Evolutionary conservation across 2,888 invertebrate genomes (phyloP).

Genomic region (Camptogramma bilineatum): DNA sequence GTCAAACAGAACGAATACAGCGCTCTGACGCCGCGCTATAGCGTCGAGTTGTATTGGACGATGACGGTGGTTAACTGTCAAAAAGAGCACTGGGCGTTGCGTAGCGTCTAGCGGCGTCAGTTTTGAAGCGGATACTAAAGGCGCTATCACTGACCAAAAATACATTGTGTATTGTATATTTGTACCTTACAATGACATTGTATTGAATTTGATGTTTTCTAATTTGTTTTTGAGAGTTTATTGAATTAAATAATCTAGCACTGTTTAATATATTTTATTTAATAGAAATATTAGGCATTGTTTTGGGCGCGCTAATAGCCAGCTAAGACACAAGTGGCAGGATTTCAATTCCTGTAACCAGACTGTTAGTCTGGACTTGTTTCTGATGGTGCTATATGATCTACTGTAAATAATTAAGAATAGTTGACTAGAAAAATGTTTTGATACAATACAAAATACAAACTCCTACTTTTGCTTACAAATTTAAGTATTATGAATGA

Average conservation of each 20-base stretch:
- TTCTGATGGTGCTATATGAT: neutral
- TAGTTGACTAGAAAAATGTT: slow-evolving; percentile 28
- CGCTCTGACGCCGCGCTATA: too few species aligned
- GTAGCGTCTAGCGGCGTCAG: too few species aligned
- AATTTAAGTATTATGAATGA: neutral
- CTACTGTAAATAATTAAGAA: neutral
- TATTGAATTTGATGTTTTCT: slow-evolving; percentile 27
- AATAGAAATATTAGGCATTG: neutral
- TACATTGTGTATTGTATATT: slow-evolving; percentile 31
- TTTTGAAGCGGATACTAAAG: neutral
- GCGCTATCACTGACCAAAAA: neutral
- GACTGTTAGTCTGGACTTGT: neutral
- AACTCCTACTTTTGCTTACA: neutral
- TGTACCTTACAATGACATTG: slow-evolving; percentile 22
- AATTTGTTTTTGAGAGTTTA: slow-evolving; percentile 46
- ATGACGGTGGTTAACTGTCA: too few species aligned
- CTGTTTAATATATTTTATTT: slow-evolving; percentile 50
- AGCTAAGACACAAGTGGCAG: neutral
- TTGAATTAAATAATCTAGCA: slow-evolving; percentile 53
- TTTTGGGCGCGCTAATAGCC: neutral
- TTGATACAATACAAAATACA: neutral
- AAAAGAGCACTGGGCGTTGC: too few species aligned
- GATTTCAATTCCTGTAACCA: neutral
- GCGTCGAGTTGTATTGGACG: too few species aligned
- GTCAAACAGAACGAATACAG: too few species aligned